These are phyloP conservation scores for Cyprinella venusta DNA, from an alignment of 2,797 vertebrate genomes.

Conservation along the genomic window DNA sequence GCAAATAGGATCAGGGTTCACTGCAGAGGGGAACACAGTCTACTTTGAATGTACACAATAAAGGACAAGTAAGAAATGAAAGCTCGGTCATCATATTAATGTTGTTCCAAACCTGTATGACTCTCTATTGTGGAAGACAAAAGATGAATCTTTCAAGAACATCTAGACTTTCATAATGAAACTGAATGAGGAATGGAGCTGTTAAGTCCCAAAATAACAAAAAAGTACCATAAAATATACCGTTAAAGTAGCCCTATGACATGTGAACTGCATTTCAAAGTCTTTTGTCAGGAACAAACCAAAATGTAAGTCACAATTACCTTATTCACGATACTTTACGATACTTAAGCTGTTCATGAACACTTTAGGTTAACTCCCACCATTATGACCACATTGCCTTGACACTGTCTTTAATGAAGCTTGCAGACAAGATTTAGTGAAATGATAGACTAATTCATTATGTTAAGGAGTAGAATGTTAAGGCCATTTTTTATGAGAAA, in stretches of 20 bases:
- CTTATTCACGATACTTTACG: not conserved
- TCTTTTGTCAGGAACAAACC: not conserved
- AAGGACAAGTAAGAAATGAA: not conserved
- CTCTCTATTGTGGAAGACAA: not conserved
- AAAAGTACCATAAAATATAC: not conserved
- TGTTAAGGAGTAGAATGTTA: slow-evolving; percentile 31
- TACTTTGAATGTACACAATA: not conserved
- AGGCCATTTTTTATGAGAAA: slow-evolving; percentile 56
- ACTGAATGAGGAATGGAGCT: not conserved
- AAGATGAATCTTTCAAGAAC: not conserved
- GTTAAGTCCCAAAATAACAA: slow-evolving; percentile 1
- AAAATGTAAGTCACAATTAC: not conserved
- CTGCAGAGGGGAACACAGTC: slow-evolving; percentile 17
- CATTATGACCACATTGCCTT: slow-evolving; percentile 30
- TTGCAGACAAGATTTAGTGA: slow-evolving; percentile 36
- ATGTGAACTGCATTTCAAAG: not conserved
- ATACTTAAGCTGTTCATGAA: not conserved
- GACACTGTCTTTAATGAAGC: slow-evolving; percentile 41
- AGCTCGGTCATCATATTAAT: not conserved
- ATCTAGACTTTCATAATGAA: not conserved
- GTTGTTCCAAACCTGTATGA: not conserved
- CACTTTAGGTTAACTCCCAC: not conserved
- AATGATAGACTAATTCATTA: slow-evolving; percentile 38
- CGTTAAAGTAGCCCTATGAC: not conserved
- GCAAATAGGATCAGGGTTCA: slow-evolving; percentile 33